Evolutionary conservation across 2,888 invertebrate species (phyloP), one percentile per base, ranked within the genome.

Genomic region (Folsomia manolachei): DNA sequence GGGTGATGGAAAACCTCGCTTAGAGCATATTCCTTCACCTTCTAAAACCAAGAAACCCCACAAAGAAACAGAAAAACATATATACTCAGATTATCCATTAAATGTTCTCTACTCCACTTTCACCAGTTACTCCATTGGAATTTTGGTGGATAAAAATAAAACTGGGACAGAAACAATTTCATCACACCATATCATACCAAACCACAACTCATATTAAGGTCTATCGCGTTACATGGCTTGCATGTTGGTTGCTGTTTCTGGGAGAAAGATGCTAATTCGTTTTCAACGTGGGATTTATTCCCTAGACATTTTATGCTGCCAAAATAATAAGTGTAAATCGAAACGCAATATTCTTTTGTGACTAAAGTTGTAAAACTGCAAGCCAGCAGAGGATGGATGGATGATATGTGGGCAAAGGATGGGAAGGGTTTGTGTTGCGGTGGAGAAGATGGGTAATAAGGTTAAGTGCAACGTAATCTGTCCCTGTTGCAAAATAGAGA

Each of bases 1-100:
- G 88, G 87, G 82, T 90, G 91, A 85, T 93, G 92, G 85, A 93
- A 93, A 78, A 91, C 91, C 85, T 93, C 93, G 79, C 91, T 91
- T 79, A 94, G 86, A 84, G 93, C 93, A 86, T 94, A 94, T 85
- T 94, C 93, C 82, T 91, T 91, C 78, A 93, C 87, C 93, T 94
- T 86, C n/a, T n/a, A n/a, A n/a, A n/a, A n/a, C n/a, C n/a, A 69
- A n/a, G n/a, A n/a, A n/a, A n/a, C n/a, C n/a, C n/a, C n/a, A 39
- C 39, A 14, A n/a, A 68, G 26, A 66, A 52, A 60, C 9, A 60
- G 39, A 39, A 39, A 39, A 14, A 9, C 39, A 9, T 39, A 39
- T 39, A 39, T 14, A 14, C 7, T 9, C 7, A 39, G 39, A 39
- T 4, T 39, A 39, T 14, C 39, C 39, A 39, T 4, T 14, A 39